phyloP scores from a whole-genome alignment of 2,113 vertebrate species.

The Nicator chloris region DNA sequence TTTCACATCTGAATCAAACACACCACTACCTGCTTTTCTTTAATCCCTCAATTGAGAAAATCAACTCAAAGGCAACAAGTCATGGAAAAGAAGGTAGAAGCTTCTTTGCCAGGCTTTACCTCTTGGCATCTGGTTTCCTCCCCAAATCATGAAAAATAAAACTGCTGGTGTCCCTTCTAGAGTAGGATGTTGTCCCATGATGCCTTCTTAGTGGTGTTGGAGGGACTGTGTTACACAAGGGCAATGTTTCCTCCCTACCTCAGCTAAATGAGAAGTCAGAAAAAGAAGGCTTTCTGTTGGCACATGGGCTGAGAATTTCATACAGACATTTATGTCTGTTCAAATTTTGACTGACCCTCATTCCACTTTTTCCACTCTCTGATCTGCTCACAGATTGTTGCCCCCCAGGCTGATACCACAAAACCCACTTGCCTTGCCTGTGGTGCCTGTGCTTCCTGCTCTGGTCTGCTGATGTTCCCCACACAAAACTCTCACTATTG shows the following conservation, averaged over 20 bases:
- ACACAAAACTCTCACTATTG: constrained; percentile 10
- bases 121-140: background rate
- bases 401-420: background rate
- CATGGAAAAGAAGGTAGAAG: background rate
- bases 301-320: background rate
- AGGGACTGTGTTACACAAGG: background rate
- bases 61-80: background rate
- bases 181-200: background rate
- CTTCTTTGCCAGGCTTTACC: background rate
- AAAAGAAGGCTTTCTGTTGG: background rate
- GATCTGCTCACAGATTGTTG: background rate
- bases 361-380: background rate
- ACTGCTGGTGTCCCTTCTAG: background rate
- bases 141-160: background rate
- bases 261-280: background rate
- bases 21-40: background rate
- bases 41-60: background rate
- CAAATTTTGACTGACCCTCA: background rate
- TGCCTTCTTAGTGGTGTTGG: background rate
- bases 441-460: background rate
- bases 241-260: background rate
- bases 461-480: background rate
- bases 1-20: background rate
- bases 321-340: background rate
- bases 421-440: background rate